Conservation (phyloP, 1,140 invertebrate species). For the Uloborus diversus region DNA sequence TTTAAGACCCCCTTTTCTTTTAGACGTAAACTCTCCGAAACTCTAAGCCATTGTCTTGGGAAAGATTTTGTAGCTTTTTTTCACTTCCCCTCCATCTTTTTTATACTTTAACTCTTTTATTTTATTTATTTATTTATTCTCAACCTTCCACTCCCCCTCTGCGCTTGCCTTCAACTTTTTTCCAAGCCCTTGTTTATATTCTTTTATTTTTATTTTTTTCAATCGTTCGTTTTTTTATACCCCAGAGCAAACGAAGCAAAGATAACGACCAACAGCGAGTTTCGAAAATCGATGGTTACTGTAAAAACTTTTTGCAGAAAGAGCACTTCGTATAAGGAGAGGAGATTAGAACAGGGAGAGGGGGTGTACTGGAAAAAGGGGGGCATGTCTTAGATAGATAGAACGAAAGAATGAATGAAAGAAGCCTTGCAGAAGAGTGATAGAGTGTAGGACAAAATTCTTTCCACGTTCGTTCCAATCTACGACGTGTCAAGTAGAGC, state of each 20-base stretch:
- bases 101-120: not conserved
- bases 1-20: not conserved
- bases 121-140: slow-evolving; percentile 17
- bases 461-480: slow-evolving; percentile 49
- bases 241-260: slow-evolving; percentile 47
- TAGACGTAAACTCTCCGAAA: slow-evolving; percentile 49
- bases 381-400: not conserved
- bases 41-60: slow-evolving; percentile 55
- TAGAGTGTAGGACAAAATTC: slow-evolving; percentile 53
- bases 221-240: not conserved
- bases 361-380: not conserved
- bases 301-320: slow-evolving; percentile 53
- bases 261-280: slow-evolving; percentile 46
- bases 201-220: slow-evolving; percentile 26
- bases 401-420: slow-evolving; percentile 9
- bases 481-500: slow-evolving; percentile 53
- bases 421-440: slow-evolving; percentile 40
- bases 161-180: slow-evolving; percentile 18
- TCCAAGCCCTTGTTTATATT: slow-evolving; percentile 33
- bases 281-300: slow-evolving; percentile 54
- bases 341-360: not conserved
- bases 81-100: slow-evolving; percentile 10
- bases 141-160: not conserved
- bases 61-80: slow-evolving; percentile 51
- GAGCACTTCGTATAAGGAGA: not conserved